Evolutionary conservation across 2,888 invertebrate genomes (phyloP).

Genomic region (Heliconius erato): DNA sequence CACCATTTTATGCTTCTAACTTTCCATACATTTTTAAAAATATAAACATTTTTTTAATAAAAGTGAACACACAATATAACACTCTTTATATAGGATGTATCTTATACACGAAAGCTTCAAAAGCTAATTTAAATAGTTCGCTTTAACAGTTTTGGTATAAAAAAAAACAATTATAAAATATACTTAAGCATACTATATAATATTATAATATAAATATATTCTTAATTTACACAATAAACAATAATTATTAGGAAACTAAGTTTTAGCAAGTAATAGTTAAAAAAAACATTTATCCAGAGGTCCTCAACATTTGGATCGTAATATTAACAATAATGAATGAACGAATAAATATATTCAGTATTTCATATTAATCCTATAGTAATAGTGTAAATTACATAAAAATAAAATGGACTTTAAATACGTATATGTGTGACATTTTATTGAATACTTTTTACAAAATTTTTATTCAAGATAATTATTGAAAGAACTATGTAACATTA

Average conservation of each 20-base stretch:
- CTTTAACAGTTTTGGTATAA: slow-evolving; percentile 3
- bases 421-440: neutral
- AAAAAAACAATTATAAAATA: slow-evolving; percentile 8
- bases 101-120: neutral
- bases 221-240: neutral
- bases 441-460: neutral
- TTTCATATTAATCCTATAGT: neutral
- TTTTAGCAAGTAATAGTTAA: neutral
- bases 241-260: neutral
- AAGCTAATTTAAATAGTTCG: slow-evolving; percentile 5
- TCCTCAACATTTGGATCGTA: neutral
- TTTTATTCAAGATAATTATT: neutral
- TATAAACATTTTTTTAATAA: neutral
- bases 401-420: neutral
- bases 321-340: neutral
- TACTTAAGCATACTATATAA: neutral
- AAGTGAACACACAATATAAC: neutral
- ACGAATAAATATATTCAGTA: neutral
- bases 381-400: neutral
- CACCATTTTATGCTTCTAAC: neutral
- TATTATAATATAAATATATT: neutral
- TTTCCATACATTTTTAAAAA: neutral
- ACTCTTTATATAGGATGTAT: neutral
- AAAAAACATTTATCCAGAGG: neutral
- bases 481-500: neutral